Evolutionary conservation across 2,888 invertebrate genomes (phyloP), one percentile per base, ranked within the genome.

Genomic region (Agrypnus murinus): DNA sequence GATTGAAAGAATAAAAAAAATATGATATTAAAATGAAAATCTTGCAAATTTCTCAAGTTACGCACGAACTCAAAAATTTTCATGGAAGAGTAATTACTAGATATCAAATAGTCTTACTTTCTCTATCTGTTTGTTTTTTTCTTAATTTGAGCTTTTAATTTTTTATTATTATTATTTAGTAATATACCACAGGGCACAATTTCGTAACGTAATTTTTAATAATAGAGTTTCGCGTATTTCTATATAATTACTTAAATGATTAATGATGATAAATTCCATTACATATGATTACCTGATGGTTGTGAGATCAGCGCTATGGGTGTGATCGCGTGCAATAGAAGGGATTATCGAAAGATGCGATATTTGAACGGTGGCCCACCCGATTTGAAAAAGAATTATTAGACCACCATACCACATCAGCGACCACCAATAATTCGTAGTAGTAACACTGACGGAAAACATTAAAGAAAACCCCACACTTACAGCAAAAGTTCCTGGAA

Each of bases 361-460:
- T 78, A 98, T 96, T 87, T 98, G 97, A 1, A 95, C 95, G 6
- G 94, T 88, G 0, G 98, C 97, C 97, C 97, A 98, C 9, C 97
- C 97, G 76, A 95, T 92, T 87, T 98, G 97, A 85, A 96, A 96
- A 76, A 96, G 86, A 8, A 89, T 84, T 75, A 95, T 93, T 68
- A 89, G 86, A 34, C 86, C 78, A 0, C 87, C 86, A 77, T 90
- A 90, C 82, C 90, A 90, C 1, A 88, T 77, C 0, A 90, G 86
- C 83, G 88, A 86, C 88, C 88, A 88, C 64, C 78, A 78, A 57
- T 82, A 73, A 80, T 83, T 82, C 77, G 91, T 91, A 4, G 91
- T 91, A 4, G 88, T 89, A 80, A 92, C 89, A 81, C 93, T 93
- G 69, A 90, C 85, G 58, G 91, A 88, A 86, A 95, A 96, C 65